phyloP scores from a whole-genome alignment of 2,113 vertebrate genomes.

The Acanthisitta chloris region DNA sequence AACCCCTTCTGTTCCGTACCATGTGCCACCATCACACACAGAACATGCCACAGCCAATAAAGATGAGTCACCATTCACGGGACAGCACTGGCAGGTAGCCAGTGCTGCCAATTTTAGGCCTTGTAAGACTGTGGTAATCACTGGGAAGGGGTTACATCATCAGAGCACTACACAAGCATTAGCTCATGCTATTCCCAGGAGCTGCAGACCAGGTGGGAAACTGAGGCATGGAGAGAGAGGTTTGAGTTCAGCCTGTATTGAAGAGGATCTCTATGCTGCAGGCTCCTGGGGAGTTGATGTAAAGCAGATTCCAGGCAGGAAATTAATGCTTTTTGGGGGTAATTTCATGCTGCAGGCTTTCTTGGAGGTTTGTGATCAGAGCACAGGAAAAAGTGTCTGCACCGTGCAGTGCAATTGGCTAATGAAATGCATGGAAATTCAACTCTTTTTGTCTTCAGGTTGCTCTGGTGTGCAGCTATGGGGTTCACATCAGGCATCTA shows the following conservation, averaged over 20 bases:
- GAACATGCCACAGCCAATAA: neutral
- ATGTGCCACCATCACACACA: neutral
- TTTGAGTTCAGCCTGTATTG: neutral
- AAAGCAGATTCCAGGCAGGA: neutral
- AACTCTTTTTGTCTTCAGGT: neutral
- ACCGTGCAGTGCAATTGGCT: neutral
- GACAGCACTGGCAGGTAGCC: slow-evolving; percentile 11
- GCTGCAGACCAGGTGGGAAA: neutral
- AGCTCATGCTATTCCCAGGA: neutral
- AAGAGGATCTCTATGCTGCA: neutral
- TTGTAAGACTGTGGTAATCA: neutral
- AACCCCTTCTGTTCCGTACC: neutral
- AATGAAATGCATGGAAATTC: neutral
- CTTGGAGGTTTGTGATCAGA: neutral
- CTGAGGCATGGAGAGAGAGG: neutral
- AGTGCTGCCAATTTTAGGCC: slow-evolving; percentile 38
- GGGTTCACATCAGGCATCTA: neutral
- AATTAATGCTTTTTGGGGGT: neutral
- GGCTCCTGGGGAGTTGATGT: neutral
- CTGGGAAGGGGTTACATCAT: slow-evolving; percentile 22
- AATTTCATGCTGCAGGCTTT: neutral
- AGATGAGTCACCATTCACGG: slow-evolving; percentile 50
- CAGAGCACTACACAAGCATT: slow-evolving; percentile 4
- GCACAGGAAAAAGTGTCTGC: neutral
- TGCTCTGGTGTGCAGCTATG: neutral